Conservation (phyloP, 2,797 vertebrate genomes). For the Cossypha caffra region DNA sequence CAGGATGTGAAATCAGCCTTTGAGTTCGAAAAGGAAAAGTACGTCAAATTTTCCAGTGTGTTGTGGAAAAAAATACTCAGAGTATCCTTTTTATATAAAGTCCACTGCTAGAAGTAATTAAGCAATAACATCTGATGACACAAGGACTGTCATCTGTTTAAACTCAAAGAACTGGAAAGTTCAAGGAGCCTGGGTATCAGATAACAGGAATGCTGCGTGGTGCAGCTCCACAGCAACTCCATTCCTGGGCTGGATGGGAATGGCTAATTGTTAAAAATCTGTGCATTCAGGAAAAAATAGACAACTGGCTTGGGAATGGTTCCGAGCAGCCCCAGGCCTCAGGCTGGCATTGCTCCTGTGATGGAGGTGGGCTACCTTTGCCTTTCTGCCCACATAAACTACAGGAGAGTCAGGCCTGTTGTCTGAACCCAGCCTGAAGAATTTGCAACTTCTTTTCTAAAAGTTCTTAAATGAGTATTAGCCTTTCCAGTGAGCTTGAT, state of each 20-base stretch:
- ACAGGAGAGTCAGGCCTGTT: background rate
- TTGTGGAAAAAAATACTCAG: conserved; percentile 44
- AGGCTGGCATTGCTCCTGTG: background rate
- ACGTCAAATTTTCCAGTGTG: conserved; percentile 15
- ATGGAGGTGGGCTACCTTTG: background rate
- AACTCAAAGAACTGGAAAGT: conserved; percentile 63
- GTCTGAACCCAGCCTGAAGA: background rate
- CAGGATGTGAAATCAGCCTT: conserved; percentile 25
- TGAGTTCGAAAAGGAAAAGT: conserved; percentile 21
- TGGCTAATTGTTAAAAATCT: background rate
- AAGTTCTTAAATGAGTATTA: conserved; percentile 8
- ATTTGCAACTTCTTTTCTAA: background rate
- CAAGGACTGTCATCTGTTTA: conserved; percentile 67
- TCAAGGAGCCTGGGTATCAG: conserved; percentile 36
- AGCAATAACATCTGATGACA: conserved; percentile 70
- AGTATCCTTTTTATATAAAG: conserved; percentile 26
- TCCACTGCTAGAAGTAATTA: conserved; percentile 53
- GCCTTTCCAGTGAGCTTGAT: conserved; percentile 13
- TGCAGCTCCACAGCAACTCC: background rate
- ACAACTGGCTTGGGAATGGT: background rate
- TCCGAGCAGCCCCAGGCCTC: background rate
- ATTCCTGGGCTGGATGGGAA: background rate
- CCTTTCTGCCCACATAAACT: background rate
- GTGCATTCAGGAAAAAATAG: background rate
- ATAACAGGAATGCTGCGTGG: background rate